phyloP scores from a whole-genome alignment of 2,888 invertebrate genomes.

The Polyploca ridens region DNA sequence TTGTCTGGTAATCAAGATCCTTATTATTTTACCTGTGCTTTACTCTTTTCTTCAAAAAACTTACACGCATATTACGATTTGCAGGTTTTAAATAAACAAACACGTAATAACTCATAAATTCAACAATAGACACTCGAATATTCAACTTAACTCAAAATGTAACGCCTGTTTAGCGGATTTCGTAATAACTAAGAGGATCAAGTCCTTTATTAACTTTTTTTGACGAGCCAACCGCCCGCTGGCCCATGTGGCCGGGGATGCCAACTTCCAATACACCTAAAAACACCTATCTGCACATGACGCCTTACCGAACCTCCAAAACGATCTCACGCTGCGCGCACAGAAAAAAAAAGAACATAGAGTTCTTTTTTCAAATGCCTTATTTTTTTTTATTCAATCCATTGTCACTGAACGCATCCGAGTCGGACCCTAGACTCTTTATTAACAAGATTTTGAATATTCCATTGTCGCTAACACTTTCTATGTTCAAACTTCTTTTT shows the following conservation, averaged over 20 bases:
- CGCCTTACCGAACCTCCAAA: slow-evolving; percentile 78
- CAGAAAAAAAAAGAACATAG: slow-evolving; percentile 57
- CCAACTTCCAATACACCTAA: slow-evolving; percentile 46
- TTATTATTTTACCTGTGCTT: too few species aligned
- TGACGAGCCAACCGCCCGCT: slow-evolving; percentile 36
- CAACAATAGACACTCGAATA: background rate
- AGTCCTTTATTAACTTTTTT: background rate
- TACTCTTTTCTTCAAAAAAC: too few species aligned
- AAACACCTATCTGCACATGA: slow-evolving; percentile 67
- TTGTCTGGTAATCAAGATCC: too few species aligned
- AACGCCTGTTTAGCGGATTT: slow-evolving; percentile 12
- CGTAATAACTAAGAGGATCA: background rate
- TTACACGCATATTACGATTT: background rate
- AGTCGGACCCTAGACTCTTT: slow-evolving; percentile 70
- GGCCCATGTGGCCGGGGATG: slow-evolving; percentile 33
- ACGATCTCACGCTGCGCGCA: slow-evolving; percentile 80
- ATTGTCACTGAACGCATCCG: slow-evolving; percentile 56
- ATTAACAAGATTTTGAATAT: slow-evolving; percentile 84
- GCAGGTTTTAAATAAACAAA: slow-evolving; percentile 7
- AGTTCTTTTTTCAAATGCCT: slow-evolving; percentile 55
- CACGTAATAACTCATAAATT: background rate
- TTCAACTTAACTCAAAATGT: background rate
- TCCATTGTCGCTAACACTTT: slow-evolving; percentile 84
- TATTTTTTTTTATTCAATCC: slow-evolving; percentile 61
- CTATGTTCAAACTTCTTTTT: slow-evolving; percentile 71